phyloP scores from a whole-genome alignment of 2,888 invertebrate species.

The Perizoma affinitatum region DNA sequence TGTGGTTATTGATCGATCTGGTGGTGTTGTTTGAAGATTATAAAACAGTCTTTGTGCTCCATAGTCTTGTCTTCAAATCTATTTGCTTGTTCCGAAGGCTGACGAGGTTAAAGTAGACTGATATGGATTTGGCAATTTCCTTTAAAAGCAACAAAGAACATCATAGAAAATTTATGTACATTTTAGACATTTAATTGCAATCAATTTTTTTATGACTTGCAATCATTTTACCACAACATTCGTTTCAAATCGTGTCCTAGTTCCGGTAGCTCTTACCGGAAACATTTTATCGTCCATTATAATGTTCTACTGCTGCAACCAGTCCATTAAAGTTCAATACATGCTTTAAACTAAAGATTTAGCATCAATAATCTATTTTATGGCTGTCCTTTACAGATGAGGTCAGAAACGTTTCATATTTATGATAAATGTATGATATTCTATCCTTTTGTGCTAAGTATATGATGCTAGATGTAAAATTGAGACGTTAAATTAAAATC shows the following conservation, averaged over 20 bases:
- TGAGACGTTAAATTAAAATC: too few relatives aligned
- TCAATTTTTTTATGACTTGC: neutral
- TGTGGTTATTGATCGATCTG: conserved; percentile 14
- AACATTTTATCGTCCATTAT: conserved; percentile 8
- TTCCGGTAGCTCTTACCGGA: conserved; percentile 16
- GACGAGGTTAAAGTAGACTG: conserved; percentile 1
- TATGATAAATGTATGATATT: too few relatives aligned
- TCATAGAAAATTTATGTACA: neutral
- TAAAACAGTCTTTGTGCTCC: conserved; percentile 3
- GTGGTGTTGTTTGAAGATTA: conserved; percentile 3
- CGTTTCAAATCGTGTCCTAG: conserved; percentile 8
- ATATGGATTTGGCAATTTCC: conserved; percentile 9
- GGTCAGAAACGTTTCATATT: too few relatives aligned
- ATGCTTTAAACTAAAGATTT: too few relatives aligned
- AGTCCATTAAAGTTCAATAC: neutral
- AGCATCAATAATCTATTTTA: too few relatives aligned
- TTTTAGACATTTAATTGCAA: neutral
- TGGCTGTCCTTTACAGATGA: too few relatives aligned
- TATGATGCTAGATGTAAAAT: too few relatives aligned
- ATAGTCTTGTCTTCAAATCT: conserved; percentile 2
- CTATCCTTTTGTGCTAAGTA: too few relatives aligned
- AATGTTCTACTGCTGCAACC: neutral
- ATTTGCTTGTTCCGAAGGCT: conserved; percentile 10
- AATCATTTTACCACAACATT: conserved; percentile 11
- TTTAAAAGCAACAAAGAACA: conserved; percentile 1